Evolutionary conservation across 2,797 vertebrate species (phyloP).

Genomic region (Mormyrops attenuatus): DNA sequence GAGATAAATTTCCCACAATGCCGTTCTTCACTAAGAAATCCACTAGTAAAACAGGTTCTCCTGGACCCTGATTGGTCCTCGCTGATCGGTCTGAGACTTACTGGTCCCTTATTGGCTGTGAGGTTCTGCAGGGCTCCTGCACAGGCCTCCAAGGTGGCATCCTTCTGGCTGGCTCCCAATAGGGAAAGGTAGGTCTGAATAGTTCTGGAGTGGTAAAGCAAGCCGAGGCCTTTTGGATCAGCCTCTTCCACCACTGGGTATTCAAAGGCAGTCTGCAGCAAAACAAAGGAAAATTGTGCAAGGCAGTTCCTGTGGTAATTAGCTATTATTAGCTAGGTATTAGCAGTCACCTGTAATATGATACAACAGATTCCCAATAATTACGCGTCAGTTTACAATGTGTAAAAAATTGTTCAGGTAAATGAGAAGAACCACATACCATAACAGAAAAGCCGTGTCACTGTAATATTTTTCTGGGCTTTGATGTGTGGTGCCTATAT

Average conservation of each 20-base stretch:
- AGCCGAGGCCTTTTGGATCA: slow-evolving; percentile 62
- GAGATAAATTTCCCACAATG: not conserved
- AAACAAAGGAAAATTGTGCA: not conserved
- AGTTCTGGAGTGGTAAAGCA: slow-evolving; percentile 74
- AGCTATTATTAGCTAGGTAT: too few relatives aligned
- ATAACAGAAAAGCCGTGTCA: not conserved
- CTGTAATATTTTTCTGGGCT: not conserved
- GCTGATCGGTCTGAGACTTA: slow-evolving; percentile 44
- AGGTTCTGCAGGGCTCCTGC: slow-evolving; percentile 89
- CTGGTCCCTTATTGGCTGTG: slow-evolving; percentile 71
- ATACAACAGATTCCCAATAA: not conserved
- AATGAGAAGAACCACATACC: not conserved
- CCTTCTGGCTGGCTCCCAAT: slow-evolving; percentile 70
- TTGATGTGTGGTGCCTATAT: not conserved
- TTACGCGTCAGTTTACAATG: not conserved
- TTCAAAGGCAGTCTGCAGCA: slow-evolving; percentile 53
- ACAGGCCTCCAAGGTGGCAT: slow-evolving; percentile 75
- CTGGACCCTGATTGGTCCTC: not conserved
- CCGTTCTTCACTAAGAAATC: not conserved
- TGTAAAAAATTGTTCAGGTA: not conserved
- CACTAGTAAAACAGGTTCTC: not conserved
- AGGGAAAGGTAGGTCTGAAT: slow-evolving; percentile 76
- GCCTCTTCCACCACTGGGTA: slow-evolving; percentile 56
- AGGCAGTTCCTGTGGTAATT: not conserved
- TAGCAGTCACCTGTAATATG: not conserved